These are phyloP conservation scores for Himalopsyche phryganea DNA, from an alignment of 1,140 invertebrate genomes.

Conservation along the genomic window DNA sequence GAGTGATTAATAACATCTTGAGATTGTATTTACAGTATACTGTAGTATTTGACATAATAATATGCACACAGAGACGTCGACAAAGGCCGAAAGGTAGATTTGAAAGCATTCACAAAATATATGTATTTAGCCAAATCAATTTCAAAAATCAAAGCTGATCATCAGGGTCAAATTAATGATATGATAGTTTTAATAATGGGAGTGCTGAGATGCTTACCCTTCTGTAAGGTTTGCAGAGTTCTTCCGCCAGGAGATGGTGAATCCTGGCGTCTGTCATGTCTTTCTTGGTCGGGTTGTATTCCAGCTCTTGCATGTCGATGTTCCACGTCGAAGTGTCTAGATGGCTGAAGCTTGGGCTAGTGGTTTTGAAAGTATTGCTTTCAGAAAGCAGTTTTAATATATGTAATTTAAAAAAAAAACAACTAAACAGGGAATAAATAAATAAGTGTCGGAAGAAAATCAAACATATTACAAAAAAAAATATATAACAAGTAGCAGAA, in stretches of 20 bases:
- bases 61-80: no score
- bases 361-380: no score
- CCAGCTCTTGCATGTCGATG: slow-evolving; percentile 88
- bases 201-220: slow-evolving; percentile 63
- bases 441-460: no score
- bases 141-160: slow-evolving; percentile 3
- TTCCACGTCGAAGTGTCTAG: slow-evolving; percentile 79
- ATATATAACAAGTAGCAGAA: no score
- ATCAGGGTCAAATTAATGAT: not conserved
- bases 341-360: slow-evolving; percentile 74
- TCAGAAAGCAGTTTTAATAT: no score
- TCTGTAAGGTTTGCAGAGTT: slow-evolving; percentile 84
- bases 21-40: no score
- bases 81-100: not conserved
- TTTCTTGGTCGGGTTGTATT: slow-evolving; percentile 88
- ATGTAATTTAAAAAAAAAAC: no score
- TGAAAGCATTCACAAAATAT: slow-evolving; percentile 18
- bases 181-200: not conserved
- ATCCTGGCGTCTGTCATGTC: slow-evolving; percentile 89
- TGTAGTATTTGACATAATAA: no score
- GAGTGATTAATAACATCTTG: no score
- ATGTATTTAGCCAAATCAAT: slow-evolving; percentile 14
- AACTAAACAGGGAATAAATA: no score
- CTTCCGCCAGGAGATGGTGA: slow-evolving; percentile 88
- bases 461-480: no score